These are phyloP conservation scores for Micromesistius poutassou DNA, from an alignment of 2,797 vertebrate genomes.

Conservation along the genomic window DNA sequence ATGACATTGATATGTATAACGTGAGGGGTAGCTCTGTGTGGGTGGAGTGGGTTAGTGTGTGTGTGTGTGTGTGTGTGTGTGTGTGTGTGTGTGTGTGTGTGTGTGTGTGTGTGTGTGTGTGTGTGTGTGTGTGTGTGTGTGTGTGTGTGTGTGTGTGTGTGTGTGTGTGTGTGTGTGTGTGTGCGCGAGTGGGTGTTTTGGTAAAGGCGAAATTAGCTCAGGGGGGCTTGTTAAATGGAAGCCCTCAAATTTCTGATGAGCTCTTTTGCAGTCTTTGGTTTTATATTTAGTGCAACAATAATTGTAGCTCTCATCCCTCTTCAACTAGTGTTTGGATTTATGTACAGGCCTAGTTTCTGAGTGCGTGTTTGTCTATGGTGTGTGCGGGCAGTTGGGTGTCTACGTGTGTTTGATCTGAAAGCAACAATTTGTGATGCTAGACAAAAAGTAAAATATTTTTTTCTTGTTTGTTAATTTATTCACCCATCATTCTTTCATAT, in stretches of 20 bases:
- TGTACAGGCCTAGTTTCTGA: slow-evolving; percentile 66
- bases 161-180: not conserved
- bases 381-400: slow-evolving; percentile 4
- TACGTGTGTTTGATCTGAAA: slow-evolving; percentile 6
- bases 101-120: not conserved
- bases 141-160: not conserved
- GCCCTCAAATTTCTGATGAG: slow-evolving; percentile 46
- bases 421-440: slow-evolving; percentile 6
- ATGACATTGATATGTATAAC: not conserved
- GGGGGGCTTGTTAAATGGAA: slow-evolving; percentile 49
- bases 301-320: slow-evolving; percentile 55
- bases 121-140: not conserved
- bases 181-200: not conserved
- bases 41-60: not conserved
- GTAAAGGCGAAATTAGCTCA: slow-evolving; percentile 18
- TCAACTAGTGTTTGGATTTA: slow-evolving; percentile 65
- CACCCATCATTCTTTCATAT: slow-evolving; percentile 30
- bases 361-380: slow-evolving; percentile 30
- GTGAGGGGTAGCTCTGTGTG: slow-evolving; percentile 6
- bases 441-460: slow-evolving; percentile 23
- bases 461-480: slow-evolving; percentile 19
- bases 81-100: not conserved
- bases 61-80: not conserved
- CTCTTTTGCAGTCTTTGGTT: slow-evolving; percentile 45
- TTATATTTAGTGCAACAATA: slow-evolving; percentile 54